A percentile compares a stretch with the other conserved stretches of the same genome.
Evolutionary conservation across 2,797 vertebrate genomes (phyloP).

Genomic region (Siniperca undulata): DNA sequence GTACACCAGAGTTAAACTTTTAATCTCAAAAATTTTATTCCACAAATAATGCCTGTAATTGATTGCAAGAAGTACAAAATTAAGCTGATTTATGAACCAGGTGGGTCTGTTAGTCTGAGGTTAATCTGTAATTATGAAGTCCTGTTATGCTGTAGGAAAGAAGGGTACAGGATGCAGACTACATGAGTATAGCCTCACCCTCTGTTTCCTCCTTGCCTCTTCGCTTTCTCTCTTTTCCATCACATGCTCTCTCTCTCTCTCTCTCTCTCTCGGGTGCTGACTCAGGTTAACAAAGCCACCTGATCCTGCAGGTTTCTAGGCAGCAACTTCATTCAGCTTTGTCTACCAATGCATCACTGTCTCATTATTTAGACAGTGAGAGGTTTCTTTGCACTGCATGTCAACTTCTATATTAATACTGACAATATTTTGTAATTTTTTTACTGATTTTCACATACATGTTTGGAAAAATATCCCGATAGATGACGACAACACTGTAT

Average conservation of each 20-base stretch:
- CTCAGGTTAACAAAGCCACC: slow-evolving; percentile 45
- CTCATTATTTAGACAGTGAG: slow-evolving; percentile 7
- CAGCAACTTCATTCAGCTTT: slow-evolving; percentile 47
- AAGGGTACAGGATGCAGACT: not conserved
- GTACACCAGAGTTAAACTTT: not conserved
- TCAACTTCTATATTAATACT: not conserved
- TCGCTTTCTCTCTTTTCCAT: slow-evolving; percentile 10
- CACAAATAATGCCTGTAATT: not conserved
- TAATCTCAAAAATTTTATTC: not conserved
- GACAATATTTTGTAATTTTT: not conserved
- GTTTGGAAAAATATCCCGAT: not conserved
- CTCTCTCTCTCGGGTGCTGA: slow-evolving; percentile 51
- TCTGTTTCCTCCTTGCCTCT: slow-evolving; percentile 15
- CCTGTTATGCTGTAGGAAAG: not conserved
- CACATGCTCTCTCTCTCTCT: not conserved
- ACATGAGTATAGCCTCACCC: slow-evolving; percentile 25
- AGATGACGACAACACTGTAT: not conserved
- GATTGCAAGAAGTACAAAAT: not conserved
- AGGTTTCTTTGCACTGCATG: not conserved
- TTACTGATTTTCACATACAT: not conserved
- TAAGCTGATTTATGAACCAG: not conserved
- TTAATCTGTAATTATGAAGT: not conserved
- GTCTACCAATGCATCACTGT: slow-evolving; percentile 6
- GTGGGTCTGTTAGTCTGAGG: not conserved
- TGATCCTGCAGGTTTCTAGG: slow-evolving; percentile 54